Evolutionary conservation across 2,888 invertebrate species (phyloP).

Genomic region (Caenorhabditis drosophilae): DNA sequence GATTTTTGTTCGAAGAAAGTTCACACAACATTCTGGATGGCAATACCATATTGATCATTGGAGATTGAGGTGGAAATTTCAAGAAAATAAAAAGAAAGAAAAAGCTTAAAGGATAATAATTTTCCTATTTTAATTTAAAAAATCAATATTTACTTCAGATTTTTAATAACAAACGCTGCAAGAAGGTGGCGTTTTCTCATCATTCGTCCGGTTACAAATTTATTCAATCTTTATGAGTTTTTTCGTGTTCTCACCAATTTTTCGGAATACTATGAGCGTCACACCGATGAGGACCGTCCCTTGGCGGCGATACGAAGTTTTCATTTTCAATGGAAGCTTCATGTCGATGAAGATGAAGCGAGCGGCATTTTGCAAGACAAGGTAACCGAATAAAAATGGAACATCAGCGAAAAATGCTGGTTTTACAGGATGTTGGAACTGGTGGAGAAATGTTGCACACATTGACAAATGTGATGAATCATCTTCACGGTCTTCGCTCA

Average conservation of each 20-base stretch:
- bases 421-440: slow-evolving; percentile 74
- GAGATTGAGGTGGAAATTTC: slow-evolving; percentile 72
- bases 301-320: slow-evolving; percentile 36
- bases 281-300: slow-evolving; percentile 26
- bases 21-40: slow-evolving; percentile 84
- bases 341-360: slow-evolving; percentile 51
- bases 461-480: slow-evolving; percentile 75
- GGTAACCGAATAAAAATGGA: slow-evolving; percentile 73
- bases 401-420: not conserved
- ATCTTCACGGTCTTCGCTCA: slow-evolving; percentile 76
- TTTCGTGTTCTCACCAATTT: slow-evolving; percentile 78
- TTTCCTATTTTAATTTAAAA: slow-evolving; percentile 2
- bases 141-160: slow-evolving; percentile 16
- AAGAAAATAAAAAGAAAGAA: slow-evolving; percentile 5
- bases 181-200: slow-evolving; percentile 76
- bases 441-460: slow-evolving; percentile 73
- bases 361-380: slow-evolving; percentile 31
- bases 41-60: slow-evolving; percentile 81
- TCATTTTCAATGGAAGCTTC: slow-evolving; percentile 62
- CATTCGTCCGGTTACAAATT: slow-evolving; percentile 80
- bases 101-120: not conserved
- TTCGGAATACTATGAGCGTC: slow-evolving; percentile 49
- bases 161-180: slow-evolving; percentile 78
- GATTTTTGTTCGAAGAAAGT: slow-evolving; percentile 79
- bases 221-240: slow-evolving; percentile 83